Evolutionary conservation across 2,888 invertebrate genomes (phyloP).

Genomic region (Lasioglossum oenotherae): DNA sequence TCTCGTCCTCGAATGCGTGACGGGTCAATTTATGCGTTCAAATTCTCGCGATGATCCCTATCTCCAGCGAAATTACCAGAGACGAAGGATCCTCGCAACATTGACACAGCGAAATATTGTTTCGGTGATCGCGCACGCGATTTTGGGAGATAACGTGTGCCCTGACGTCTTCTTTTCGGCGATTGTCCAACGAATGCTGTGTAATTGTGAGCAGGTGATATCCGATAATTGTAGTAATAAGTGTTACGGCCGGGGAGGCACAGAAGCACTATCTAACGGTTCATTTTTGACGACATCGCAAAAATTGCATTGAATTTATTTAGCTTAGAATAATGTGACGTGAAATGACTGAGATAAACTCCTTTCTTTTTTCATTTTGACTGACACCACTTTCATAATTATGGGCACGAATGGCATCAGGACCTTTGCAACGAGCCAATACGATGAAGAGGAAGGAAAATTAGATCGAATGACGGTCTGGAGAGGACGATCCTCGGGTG

Average conservation of each 20-base stretch:
- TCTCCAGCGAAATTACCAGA: slow-evolving; percentile 45
- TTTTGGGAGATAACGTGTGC: background rate
- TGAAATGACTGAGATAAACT: no score
- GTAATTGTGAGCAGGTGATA: background rate
- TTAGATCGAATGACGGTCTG: background rate
- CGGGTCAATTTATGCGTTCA: slow-evolving; percentile 37
- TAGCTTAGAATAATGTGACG: no score
- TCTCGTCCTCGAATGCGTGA: slow-evolving; percentile 38
- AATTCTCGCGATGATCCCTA: slow-evolving; percentile 42
- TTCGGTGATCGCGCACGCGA: slow-evolving; percentile 26
- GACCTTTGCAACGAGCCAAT: no score
- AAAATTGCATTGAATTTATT: no score
- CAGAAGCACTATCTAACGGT: no score
- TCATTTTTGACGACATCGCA: no score
- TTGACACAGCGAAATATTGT: background rate
- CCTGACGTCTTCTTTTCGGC: slow-evolving; percentile 29
- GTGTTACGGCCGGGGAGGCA: no score
- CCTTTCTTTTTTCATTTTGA: no score
- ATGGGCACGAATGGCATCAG: no score
- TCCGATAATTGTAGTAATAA: background rate
- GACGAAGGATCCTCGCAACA: slow-evolving; percentile 55
- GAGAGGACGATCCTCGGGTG: background rate
- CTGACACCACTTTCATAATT: no score
- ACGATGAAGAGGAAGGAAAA: background rate
- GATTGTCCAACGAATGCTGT: background rate